These are phyloP conservation scores for Nyctalus aviator DNA, from an alignment of 2,797 vertebrate genomes.

Conservation along the genomic window DNA sequence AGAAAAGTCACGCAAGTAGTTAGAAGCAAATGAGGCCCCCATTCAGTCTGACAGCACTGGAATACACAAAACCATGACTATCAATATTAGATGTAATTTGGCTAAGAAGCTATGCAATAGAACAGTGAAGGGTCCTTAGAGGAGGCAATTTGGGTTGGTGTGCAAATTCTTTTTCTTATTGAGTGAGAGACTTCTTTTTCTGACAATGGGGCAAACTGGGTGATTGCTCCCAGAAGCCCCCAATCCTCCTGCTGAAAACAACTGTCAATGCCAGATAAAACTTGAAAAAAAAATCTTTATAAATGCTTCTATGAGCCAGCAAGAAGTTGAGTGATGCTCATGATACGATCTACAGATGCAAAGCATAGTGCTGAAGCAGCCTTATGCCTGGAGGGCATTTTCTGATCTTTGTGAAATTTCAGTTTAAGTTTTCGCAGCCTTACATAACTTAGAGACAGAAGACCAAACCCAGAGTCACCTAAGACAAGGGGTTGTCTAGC, in stretches of 20 bases:
- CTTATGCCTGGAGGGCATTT: background rate
- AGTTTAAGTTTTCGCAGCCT: background rate
- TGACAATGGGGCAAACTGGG: background rate
- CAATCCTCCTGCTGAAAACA: background rate
- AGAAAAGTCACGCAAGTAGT: background rate
- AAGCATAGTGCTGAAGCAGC: background rate
- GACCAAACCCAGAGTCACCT: background rate
- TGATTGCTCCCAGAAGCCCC: too few species aligned
- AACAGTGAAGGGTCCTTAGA: background rate
- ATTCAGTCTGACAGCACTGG: background rate
- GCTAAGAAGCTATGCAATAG: background rate
- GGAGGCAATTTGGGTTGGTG: background rate
- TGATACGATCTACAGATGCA: background rate
- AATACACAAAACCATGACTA: background rate
- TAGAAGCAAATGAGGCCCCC: slow-evolving; percentile 11
- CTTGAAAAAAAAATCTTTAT: background rate
- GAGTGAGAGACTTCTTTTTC: background rate
- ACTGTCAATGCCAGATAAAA: background rate
- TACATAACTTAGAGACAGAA: background rate
- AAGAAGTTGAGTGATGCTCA: background rate
- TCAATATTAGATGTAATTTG: background rate
- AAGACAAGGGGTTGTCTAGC: background rate
- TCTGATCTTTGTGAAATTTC: slow-evolving; percentile 29
- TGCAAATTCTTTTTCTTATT: background rate
- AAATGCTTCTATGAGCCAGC: background rate